phyloP scores from a whole-genome alignment of 2,888 invertebrate species.

The Chalcosyrphus nemorum region DNA sequence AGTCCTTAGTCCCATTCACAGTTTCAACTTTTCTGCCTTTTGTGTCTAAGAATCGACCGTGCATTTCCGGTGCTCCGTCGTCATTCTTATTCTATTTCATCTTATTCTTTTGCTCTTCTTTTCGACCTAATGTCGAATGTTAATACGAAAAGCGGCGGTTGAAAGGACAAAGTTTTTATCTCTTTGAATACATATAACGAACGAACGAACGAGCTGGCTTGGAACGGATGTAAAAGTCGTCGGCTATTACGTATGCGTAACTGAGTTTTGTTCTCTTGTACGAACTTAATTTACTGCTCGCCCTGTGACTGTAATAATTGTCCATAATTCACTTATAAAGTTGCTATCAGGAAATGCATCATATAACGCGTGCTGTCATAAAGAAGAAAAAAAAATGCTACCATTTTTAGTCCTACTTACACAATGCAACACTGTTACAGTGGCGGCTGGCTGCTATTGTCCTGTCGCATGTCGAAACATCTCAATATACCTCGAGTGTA shows the following conservation, averaged over 20 bases:
- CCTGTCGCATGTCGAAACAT: constrained; percentile 70
- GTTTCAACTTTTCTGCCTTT: constrained; percentile 71
- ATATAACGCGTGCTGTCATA: constrained; percentile 51
- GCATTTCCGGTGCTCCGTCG: constrained; percentile 74
- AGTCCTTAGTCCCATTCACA: constrained; percentile 30
- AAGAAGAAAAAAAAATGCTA: too few relatives aligned
- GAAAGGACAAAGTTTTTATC: constrained; percentile 66
- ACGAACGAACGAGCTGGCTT: too few relatives aligned
- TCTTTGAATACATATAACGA: constrained; percentile 60
- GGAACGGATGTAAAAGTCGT: constrained; percentile 61
- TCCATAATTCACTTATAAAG: constrained; percentile 61
- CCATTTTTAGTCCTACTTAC: constrained; percentile 14
- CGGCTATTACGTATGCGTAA: constrained; percentile 65
- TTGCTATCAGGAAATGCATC: constrained; percentile 63
- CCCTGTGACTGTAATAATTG: constrained; percentile 55
- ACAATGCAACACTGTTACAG: constrained; percentile 32
- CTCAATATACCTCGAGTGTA: constrained; percentile 75
- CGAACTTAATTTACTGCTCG: constrained; percentile 53
- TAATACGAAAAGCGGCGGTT: constrained; percentile 17
- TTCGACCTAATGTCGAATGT: constrained; percentile 58
- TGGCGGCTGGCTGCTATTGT: constrained; percentile 66
- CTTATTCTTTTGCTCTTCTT: constrained; percentile 27
- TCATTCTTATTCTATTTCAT: constrained; percentile 21
- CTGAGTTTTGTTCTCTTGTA: constrained; percentile 58
- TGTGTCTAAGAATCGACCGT: constrained; percentile 75